Conservation (phyloP, 2,888 invertebrate species). For the Eupithecia vulgata region DNA sequence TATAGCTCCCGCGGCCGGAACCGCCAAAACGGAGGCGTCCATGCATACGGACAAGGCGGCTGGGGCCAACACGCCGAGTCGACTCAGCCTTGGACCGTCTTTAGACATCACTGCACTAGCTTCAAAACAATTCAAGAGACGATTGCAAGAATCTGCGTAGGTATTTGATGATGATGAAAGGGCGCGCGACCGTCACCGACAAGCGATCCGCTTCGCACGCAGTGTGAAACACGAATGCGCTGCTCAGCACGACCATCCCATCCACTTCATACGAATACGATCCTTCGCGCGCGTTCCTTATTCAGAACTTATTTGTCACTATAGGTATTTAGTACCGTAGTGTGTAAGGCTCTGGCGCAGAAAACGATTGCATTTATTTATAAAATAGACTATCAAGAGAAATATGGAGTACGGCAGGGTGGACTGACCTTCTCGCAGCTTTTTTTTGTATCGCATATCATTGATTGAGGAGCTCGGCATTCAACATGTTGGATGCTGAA, state of each 20-base stretch:
- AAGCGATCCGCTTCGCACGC: conserved; percentile 80
- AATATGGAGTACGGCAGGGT: background rate
- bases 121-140: conserved; percentile 17
- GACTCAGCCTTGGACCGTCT: conserved; percentile 64
- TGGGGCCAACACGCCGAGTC: conserved; percentile 77
- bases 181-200: conserved; percentile 75
- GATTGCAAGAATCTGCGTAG: conserved; percentile 18
- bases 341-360: background rate
- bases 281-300: background rate
- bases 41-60: conserved; percentile 77
- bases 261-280: background rate
- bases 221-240: conserved; percentile 64
- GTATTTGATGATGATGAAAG: conserved; percentile 18
- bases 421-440: background rate
- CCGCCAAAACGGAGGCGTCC: conserved; percentile 78
- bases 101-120: conserved; percentile 67
- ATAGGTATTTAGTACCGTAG: background rate
- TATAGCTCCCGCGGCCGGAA: conserved; percentile 78
- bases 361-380: background rate
- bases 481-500: background rate
- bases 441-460: background rate
- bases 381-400: background rate
- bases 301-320: background rate
- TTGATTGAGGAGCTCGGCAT: background rate
- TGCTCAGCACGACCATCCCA: conserved; percentile 14